Conservation (phyloP, 2,888 invertebrate genomes). For the Mylabris sibirica region DNA sequence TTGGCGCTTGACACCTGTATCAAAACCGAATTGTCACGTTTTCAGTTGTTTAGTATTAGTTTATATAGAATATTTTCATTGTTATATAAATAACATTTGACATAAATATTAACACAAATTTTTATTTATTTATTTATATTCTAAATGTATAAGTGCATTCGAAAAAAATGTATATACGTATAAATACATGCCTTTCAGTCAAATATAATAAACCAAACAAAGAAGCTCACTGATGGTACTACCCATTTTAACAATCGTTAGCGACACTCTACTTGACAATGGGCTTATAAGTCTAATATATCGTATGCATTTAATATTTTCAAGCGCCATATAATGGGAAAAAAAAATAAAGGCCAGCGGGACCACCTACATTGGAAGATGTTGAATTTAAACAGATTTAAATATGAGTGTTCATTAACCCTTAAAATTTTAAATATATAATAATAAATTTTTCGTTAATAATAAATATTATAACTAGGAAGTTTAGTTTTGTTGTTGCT, state of each 20-base stretch:
- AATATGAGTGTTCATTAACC: neutral
- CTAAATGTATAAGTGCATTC: neutral
- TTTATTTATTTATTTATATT: constrained; percentile 17
- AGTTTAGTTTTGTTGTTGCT: neutral
- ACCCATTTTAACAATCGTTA: constrained; percentile 17
- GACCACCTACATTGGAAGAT: constrained; percentile 33
- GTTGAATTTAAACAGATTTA: neutral
- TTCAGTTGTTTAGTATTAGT: constrained; percentile 25
- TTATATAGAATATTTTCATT: constrained; percentile 17
- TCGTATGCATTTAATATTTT: constrained; percentile 34
- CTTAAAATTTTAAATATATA: neutral
- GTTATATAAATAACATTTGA: constrained; percentile 24
- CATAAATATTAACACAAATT: constrained; percentile 30
- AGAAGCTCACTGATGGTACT: constrained; percentile 16
- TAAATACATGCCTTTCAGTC: neutral
- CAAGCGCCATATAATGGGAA: constrained; percentile 34
- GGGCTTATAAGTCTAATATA: constrained; percentile 35
- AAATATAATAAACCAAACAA: constrained; percentile 23
- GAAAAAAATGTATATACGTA: constrained; percentile 14
- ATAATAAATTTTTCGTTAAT: neutral
- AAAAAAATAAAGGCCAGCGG: constrained; percentile 34
- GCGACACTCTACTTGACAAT: constrained; percentile 26
- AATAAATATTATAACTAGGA: neutral
- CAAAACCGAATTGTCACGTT: constrained; percentile 46
- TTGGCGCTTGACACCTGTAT: constrained; percentile 42